Base-by-base conservation (phyloP, 2,888 invertebrate genomes). In the Endotricha flammealis region DNA sequence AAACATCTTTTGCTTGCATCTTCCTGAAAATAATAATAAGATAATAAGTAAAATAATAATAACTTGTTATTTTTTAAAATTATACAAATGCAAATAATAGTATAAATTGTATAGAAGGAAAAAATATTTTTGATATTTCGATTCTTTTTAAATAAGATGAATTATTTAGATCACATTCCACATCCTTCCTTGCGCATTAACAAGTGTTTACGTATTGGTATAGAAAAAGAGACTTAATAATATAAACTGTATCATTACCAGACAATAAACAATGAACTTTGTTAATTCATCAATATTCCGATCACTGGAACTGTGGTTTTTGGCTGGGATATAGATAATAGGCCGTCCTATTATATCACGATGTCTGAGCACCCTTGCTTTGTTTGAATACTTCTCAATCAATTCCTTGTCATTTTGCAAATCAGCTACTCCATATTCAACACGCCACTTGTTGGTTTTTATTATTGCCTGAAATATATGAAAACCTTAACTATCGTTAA, bases 401-500 rank as follows among this genome's bases (percentile, higher is more conserved):
- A 86, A 57, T 33, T 83, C 80, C 43, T 80, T 78, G 23, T 90
- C 87, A 38, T 87, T 77, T 13, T 74, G 86, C 20, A 94, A 68
- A 6, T 85, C 79, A 12, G 83, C 73, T 2, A 93, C 92, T 31
- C 91, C 92, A 76, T 92, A 93, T 48, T 93, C 92, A 32, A 83
- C 83, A 44, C 92, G 88, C 94, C 94, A 94, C 75, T 93, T 93
- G 64, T 93, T 93, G 29, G 93, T 93, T 85, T 93, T 93, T 41
- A 93, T 70, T 55, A 93, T 89, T 33, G 92, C 92, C 92, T 93
- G 57, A 22, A 81, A 82, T 30, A 6, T 13, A n/a, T n/a, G n/a
- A n/a, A n/a, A n/a, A n/a, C n/a, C n/a, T n/a, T n/a, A n/a, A n/a
- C n/a, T n/a, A n/a, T n/a, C n/a, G n/a, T n/a, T 3, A 24, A 24